Percentiles rank a stretch among this genome's conserved stretches.
These are phyloP conservation scores for Calliopum simillimum DNA, from an alignment of 2,888 invertebrate genomes.

Conservation along the genomic window DNA sequence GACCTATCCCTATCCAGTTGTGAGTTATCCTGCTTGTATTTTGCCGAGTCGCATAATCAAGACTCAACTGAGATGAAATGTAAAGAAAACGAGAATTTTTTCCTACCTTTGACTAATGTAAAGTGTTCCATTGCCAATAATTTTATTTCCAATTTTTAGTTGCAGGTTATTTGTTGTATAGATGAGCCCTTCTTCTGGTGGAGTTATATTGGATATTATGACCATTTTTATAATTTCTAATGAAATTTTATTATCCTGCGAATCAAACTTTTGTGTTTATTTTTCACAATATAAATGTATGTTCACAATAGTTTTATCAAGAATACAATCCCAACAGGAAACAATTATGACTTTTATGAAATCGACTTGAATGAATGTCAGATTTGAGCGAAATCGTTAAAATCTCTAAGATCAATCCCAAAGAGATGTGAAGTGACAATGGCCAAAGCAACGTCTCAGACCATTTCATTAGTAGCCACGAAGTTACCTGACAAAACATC, in stretches of 20 bases:
- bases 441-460: too few relatives aligned
- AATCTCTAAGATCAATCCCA: too few relatives aligned
- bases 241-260: neutral
- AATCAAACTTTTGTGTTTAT: constrained; percentile 1
- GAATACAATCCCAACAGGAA: neutral
- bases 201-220: constrained; percentile 58
- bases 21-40: too few relatives aligned
- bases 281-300: constrained; percentile 9
- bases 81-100: neutral
- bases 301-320: neutral
- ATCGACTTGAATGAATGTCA: neutral
- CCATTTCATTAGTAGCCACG: too few relatives aligned
- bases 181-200: constrained; percentile 61
- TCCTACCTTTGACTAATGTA: constrained; percentile 65
- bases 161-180: constrained; percentile 60
- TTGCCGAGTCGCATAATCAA: too few relatives aligned
- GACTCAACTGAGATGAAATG: too few relatives aligned
- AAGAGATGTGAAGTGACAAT: too few relatives aligned
- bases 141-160: constrained; percentile 60
- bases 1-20: too few relatives aligned
- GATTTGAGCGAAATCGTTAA: too few relatives aligned
- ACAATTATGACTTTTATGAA: neutral
- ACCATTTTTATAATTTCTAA: constrained; percentile 54
- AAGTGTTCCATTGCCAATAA: constrained; percentile 60
- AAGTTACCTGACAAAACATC: too few relatives aligned